A percentile compares a stretch with the other conserved stretches of the same genome.
Evolutionary conservation across 2,113 vertebrate genomes (phyloP).

Genomic region (Serilophus lunatus): DNA sequence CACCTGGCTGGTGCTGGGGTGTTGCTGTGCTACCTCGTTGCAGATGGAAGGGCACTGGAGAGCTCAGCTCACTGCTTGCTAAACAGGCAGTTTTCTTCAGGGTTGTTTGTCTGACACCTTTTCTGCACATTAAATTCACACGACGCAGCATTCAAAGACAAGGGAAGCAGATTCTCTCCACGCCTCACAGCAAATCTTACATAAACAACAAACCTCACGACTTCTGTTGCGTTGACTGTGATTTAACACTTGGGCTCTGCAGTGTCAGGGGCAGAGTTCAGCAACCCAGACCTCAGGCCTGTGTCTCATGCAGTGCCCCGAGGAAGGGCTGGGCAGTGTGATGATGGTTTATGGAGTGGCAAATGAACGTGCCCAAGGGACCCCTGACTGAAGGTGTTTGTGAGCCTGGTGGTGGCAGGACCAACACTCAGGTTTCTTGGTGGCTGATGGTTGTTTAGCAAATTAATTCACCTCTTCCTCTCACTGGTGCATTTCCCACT

Average conservation of each 20-base stretch:
- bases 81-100: background rate
- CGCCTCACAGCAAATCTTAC: background rate
- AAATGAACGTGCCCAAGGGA: rapidly evolving
- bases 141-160: background rate
- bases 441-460: background rate
- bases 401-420: background rate
- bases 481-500: background rate
- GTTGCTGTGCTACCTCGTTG: rapidly evolving
- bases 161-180: background rate
- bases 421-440: rapidly evolving
- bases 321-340: background rate
- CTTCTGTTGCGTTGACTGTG: background rate
- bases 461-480: background rate
- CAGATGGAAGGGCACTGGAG: background rate
- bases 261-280: background rate
- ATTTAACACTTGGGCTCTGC: background rate
- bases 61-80: background rate
- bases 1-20: background rate
- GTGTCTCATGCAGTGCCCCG: rapidly evolving
- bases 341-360: background rate
- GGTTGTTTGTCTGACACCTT: conserved; percentile 58
- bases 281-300: background rate
- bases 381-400: rapidly evolving
- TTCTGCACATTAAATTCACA: conserved; percentile 27
- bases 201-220: background rate